Evolutionary conservation across 2,888 invertebrate species (phyloP).

Genomic region (Globia sparganii): DNA sequence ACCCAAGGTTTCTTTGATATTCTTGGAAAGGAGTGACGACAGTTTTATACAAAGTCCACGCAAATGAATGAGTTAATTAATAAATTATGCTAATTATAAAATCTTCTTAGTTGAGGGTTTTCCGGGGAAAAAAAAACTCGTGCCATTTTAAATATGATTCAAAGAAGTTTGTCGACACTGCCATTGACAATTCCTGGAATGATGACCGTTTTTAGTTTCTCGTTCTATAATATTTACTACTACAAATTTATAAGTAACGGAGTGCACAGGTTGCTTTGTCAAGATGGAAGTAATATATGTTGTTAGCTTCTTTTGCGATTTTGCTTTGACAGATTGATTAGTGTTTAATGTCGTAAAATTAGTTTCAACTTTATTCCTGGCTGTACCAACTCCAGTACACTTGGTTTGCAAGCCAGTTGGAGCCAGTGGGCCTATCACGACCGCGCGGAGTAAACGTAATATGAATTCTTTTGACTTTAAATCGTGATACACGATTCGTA

Average conservation of each 20-base stretch:
- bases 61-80: slow-evolving; percentile 4
- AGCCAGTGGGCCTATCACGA: background rate
- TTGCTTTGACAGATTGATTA: background rate
- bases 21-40: background rate
- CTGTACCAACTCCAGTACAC: background rate
- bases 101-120: background rate
- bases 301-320: background rate
- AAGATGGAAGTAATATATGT: background rate
- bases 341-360: background rate
- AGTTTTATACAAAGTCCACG: background rate
- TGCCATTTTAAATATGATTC: background rate
- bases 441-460: background rate
- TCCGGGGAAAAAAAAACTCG: background rate
- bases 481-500: background rate
- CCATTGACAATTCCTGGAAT: background rate
- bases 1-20: slow-evolving; percentile 6
- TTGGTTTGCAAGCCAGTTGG: background rate
- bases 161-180: background rate
- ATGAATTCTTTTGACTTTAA: background rate
- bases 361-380: background rate
- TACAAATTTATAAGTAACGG: background rate
- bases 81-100: slow-evolving; percentile 28
- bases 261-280: background rate
- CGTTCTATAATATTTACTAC: no score
- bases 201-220: background rate